Conservation (phyloP, 2,797 vertebrate genomes). For the Furcifer pardalis region DNA sequence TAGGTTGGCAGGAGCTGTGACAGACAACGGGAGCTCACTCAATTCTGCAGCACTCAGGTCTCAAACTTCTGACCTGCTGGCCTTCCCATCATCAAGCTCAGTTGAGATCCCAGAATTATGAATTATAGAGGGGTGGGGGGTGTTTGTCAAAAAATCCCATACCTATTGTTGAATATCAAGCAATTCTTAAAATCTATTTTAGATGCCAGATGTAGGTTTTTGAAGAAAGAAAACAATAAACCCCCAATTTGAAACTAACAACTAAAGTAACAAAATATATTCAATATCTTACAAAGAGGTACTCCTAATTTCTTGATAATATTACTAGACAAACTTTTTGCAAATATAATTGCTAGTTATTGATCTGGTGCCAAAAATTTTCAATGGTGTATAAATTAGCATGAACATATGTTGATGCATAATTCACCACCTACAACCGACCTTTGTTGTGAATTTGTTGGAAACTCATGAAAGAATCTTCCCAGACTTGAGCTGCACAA, state of each 20-base stretch:
- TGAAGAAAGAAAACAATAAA: neutral
- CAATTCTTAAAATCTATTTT: conserved; percentile 24
- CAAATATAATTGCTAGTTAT: conserved; percentile 60
- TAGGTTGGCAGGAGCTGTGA: too few species aligned
- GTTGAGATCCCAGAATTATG: too few species aligned
- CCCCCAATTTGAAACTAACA: too few species aligned
- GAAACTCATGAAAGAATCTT: conserved; percentile 71
- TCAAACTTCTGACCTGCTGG: too few species aligned
- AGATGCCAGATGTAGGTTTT: neutral
- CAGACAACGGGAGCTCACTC: too few species aligned
- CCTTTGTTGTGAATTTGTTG: conserved; percentile 72
- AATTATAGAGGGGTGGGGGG: too few species aligned
- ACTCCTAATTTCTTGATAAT: conserved; percentile 36
- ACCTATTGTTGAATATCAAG: neutral
- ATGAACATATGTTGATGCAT: conserved; percentile 86
- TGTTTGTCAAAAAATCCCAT: too few species aligned
- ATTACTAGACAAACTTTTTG: conserved; percentile 61
- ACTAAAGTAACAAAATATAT: too few species aligned
- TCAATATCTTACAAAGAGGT: conserved; percentile 26
- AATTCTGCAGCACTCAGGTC: too few species aligned
- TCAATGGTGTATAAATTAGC: conserved; percentile 75
- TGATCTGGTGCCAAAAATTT: conserved; percentile 65
- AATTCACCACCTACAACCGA: conserved; percentile 68
- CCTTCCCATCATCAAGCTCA: too few species aligned
- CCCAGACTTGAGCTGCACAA: conserved; percentile 49